Percentiles rank a stretch among this genome's conserved stretches.
phyloP scores from a whole-genome alignment of 2,113 vertebrate genomes.

The Macquaria ambigua region DNA sequence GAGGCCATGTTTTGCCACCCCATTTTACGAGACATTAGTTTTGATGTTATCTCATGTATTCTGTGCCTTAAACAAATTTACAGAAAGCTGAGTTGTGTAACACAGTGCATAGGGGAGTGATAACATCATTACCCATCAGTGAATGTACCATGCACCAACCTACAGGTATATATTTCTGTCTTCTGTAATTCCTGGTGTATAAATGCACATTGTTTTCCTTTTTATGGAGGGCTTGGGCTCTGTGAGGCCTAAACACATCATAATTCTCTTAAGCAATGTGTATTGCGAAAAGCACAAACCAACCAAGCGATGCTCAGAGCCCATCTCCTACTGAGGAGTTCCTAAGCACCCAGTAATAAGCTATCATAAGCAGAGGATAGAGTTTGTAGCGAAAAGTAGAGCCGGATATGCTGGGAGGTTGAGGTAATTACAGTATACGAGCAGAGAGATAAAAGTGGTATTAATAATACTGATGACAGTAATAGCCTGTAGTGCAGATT shows the following conservation, averaged over 20 bases:
- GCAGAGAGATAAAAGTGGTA: slow-evolving; percentile 69
- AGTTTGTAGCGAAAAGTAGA: slow-evolving; percentile 19
- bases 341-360: slow-evolving; percentile 48
- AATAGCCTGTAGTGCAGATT: slow-evolving; percentile 71
- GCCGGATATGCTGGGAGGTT: slow-evolving; percentile 44
- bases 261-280: slow-evolving; percentile 9
- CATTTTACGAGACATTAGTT: slow-evolving; percentile 20
- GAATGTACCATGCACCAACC: not conserved
- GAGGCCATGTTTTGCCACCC: not conserved
- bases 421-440: slow-evolving; percentile 65
- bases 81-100: not conserved
- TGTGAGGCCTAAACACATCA: not conserved
- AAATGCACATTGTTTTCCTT: not conserved
- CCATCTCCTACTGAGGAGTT: slow-evolving; percentile 27
- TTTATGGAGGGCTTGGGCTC: not conserved
- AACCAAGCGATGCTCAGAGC: not conserved
- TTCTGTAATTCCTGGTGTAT: not conserved
- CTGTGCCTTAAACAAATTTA: not conserved
- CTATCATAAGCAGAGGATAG: slow-evolving; percentile 21
- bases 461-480: slow-evolving; percentile 74
- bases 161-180: not conserved
- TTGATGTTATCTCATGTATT: slow-evolving; percentile 10
- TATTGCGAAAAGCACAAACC: slow-evolving; percentile 20
- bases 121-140: not conserved
- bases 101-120: not conserved